Conservation (phyloP, 2,888 invertebrate species). For the Cosmia trapezina region DNA sequence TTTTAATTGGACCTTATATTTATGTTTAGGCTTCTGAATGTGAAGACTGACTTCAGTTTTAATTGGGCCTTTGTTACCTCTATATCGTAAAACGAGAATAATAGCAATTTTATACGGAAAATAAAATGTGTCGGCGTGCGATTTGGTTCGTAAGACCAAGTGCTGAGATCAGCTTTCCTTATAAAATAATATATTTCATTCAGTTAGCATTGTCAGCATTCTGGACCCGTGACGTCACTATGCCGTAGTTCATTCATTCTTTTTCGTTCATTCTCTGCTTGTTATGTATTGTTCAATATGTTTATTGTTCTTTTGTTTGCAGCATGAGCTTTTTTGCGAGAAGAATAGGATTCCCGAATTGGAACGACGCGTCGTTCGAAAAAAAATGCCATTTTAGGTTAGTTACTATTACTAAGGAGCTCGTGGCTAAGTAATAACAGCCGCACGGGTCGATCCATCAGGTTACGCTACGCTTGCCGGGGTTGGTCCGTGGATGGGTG, state of each 20-base stretch:
- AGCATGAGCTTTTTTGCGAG: constrained; percentile 11
- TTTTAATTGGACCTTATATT: too few relatives aligned
- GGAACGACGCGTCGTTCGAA: not conserved
- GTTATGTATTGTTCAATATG: constrained; percentile 51
- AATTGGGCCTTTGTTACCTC: not conserved
- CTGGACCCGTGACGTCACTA: constrained; percentile 47
- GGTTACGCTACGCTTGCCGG: too few relatives aligned
- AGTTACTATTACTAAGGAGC: too few relatives aligned
- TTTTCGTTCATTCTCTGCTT: constrained; percentile 35
- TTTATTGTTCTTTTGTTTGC: constrained; percentile 44
- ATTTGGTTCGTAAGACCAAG: constrained; percentile 12
- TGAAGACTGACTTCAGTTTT: too few relatives aligned
- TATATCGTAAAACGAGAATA: not conserved
- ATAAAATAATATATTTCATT: constrained; percentile 47
- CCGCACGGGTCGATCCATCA: too few relatives aligned
- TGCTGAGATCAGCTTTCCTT: constrained; percentile 32
- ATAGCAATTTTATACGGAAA: constrained; percentile 11
- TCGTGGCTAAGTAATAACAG: too few relatives aligned
- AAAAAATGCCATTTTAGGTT: not conserved
- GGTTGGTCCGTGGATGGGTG: too few relatives aligned
- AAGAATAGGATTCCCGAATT: constrained; percentile 9
- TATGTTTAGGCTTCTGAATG: too few relatives aligned
- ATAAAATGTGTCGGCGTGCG: constrained; percentile 11
- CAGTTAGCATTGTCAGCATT: constrained; percentile 30
- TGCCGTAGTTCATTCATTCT: constrained; percentile 48